Conservation (phyloP, 1,140 invertebrate genomes). For the Capitella teleta region DNA sequence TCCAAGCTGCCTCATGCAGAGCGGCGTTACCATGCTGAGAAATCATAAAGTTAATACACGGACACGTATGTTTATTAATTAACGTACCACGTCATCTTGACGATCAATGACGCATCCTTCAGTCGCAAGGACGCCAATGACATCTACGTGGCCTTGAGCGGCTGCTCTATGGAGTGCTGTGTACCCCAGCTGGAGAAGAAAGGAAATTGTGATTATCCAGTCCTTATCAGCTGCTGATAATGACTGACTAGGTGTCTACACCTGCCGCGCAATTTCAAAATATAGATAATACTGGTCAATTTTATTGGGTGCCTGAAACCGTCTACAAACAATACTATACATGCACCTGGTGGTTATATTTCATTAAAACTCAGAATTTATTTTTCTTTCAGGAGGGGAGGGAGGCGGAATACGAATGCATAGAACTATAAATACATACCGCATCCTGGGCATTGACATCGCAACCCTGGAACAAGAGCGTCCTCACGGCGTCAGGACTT, state of each 20-base stretch:
- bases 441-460: conserved; percentile 51
- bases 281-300: no score
- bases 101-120: conserved; percentile 23
- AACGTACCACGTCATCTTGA: conserved; percentile 26
- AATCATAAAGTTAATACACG: background rate
- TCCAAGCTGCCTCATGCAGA: conserved; percentile 86
- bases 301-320: no score
- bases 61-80: background rate
- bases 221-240: no score
- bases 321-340: no score
- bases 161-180: conserved; percentile 32
- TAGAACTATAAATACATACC: no score
- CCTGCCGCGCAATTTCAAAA: no score
- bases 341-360: no score
- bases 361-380: no score
- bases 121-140: conserved; percentile 22
- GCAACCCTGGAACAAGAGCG: conserved; percentile 72
- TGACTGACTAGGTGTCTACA: no score
- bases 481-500: conserved; percentile 70
- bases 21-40: conserved; percentile 81
- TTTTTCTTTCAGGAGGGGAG: no score
- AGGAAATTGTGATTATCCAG: no score
- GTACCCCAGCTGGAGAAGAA: conserved; percentile 27
- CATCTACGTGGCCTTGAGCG: conserved; percentile 32
- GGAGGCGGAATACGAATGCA: no score